phyloP scores from a whole-genome alignment of 2,797 vertebrate species.

The Anguilla megastoma region DNA sequence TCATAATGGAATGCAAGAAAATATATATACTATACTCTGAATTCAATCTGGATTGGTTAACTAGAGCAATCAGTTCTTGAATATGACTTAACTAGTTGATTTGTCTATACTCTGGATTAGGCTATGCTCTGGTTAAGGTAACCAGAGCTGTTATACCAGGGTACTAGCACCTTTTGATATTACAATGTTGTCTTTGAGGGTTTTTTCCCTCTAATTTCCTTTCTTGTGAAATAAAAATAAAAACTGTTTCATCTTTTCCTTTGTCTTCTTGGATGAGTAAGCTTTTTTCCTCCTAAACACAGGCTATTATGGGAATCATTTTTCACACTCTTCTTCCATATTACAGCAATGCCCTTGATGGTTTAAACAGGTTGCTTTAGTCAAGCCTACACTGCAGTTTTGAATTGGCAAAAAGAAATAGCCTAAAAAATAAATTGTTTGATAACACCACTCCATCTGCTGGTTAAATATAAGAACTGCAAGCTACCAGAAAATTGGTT shows the following conservation, averaged over 20 bases:
- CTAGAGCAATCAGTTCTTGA: not conserved
- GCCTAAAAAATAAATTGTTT: constrained; percentile 14
- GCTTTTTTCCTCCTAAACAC: not conserved
- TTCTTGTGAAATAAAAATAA: not conserved
- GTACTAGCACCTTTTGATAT: not conserved
- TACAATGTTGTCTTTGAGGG: not conserved
- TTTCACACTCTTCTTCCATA: not conserved
- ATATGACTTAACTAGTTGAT: not conserved
- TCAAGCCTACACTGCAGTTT: not conserved
- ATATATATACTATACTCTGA: not conserved
- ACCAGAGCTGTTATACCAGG: not conserved
- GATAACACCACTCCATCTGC: constrained; percentile 11
- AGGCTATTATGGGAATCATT: not conserved
- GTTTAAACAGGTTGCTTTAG: constrained; percentile 1
- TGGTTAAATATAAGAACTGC: not conserved
- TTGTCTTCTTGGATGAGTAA: not conserved
- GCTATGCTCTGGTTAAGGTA: not conserved
- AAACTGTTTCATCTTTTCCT: not conserved
- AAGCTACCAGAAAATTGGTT: not conserved
- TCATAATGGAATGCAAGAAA: not conserved
- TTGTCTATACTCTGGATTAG: not conserved
- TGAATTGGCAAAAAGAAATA: not conserved
- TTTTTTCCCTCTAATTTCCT: not conserved
- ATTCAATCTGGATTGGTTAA: not conserved
- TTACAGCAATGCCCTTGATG: not conserved